Conservation (phyloP, 2,113 vertebrate genomes). For the Gulo gulo region DNA sequence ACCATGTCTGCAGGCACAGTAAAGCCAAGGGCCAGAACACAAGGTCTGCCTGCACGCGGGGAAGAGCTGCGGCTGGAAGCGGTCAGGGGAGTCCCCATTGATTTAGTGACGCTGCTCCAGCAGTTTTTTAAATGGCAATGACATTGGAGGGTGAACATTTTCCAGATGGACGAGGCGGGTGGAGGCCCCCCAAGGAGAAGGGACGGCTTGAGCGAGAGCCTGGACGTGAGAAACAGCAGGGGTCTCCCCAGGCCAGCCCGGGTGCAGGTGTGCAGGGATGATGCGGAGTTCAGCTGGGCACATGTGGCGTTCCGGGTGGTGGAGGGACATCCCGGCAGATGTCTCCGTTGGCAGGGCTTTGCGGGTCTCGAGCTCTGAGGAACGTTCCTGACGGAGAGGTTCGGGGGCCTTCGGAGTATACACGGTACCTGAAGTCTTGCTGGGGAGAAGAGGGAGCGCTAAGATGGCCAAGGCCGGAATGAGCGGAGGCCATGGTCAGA, state of each 20-base stretch:
- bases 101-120: neutral
- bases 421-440: neutral
- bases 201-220: neutral
- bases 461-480: neutral
- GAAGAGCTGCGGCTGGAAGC: neutral
- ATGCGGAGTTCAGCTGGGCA: neutral
- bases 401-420: neutral
- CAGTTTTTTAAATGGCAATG: neutral
- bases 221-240: neutral
- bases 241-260: neutral
- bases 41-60: neutral
- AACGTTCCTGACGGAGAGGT: neutral
- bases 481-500: neutral
- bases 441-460: neutral
- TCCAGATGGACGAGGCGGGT: neutral
- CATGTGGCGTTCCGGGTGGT: neutral
- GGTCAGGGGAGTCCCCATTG: accelerated
- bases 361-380: neutral
- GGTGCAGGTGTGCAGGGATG: neutral
- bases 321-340: neutral
- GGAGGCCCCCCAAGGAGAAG: neutral
- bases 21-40: neutral
- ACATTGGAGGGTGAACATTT: neutral
- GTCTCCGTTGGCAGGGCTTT: neutral
- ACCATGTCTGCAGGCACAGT: neutral